phyloP scores from a whole-genome alignment of 2,797 vertebrate genomes.

The Zalophus californianus region DNA sequence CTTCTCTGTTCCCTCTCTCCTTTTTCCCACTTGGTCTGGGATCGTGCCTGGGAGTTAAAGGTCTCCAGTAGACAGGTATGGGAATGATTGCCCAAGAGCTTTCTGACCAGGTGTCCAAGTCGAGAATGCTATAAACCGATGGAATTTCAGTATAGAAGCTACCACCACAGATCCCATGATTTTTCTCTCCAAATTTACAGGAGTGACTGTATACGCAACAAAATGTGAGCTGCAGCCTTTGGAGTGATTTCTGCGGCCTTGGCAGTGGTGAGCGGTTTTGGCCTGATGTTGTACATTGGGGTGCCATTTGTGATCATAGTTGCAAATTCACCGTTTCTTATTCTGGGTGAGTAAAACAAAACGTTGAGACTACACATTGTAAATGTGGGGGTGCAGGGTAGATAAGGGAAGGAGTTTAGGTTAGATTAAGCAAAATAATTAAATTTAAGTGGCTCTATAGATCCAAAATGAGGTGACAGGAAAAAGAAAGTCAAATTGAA shows the following conservation, averaged over 20 bases:
- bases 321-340: constrained; percentile 93
- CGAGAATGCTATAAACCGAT: constrained; percentile 86
- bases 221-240: constrained; percentile 90
- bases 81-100: not conserved
- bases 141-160: constrained; percentile 77
- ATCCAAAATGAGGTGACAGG: not conserved
- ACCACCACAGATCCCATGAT: constrained; percentile 54
- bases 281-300: constrained; percentile 89
- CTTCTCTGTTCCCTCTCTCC: not conserved
- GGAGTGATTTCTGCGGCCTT: constrained; percentile 91
- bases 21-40: not conserved
- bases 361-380: not conserved
- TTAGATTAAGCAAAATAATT: not conserved
- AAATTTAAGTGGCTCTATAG: not conserved
- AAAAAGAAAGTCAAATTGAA: not conserved
- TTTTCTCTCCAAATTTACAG: constrained; percentile 87
- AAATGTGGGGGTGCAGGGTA: not conserved
- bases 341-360: constrained; percentile 89
- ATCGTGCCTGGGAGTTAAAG: not conserved
- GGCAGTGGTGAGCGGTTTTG: constrained; percentile 92
- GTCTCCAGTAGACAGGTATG: not conserved
- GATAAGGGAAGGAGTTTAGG: not conserved
- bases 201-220: constrained; percentile 90
- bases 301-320: constrained; percentile 92
- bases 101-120: constrained; percentile 50